phyloP scores from a whole-genome alignment of 2,113 vertebrate species.

The Coryphaenoides rupestris region DNA sequence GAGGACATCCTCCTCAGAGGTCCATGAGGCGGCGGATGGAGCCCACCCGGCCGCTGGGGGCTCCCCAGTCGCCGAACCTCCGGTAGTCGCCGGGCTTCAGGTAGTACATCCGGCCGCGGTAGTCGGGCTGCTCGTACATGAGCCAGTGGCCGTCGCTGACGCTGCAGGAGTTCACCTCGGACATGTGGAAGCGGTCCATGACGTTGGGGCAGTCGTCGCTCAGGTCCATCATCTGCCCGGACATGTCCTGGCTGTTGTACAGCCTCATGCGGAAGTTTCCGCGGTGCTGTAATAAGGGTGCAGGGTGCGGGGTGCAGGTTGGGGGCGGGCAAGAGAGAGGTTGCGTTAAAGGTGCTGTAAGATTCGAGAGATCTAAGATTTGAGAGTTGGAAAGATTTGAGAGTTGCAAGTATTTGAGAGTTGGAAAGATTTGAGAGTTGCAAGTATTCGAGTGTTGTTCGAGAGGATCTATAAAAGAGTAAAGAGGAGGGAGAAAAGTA shows the following conservation, averaged over 20 bases:
- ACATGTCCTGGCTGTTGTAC: conserved; percentile 46
- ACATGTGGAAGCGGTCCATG: conserved; percentile 37
- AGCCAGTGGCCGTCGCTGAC: conserved; percentile 52
- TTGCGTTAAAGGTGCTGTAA: too few species aligned
- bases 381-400: too few species aligned
- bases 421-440: too few species aligned
- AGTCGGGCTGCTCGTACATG: conserved; percentile 36
- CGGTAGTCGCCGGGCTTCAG: conserved; percentile 15
- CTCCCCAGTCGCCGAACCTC: conserved; percentile 18
- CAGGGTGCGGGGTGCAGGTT: too few species aligned
- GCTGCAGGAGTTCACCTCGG: conserved; percentile 44
- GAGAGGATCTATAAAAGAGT: too few species aligned
- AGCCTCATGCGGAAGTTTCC: conserved; percentile 8
- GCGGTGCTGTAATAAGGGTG: conserved; percentile 3
- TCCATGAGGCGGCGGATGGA: conserved; percentile 25
- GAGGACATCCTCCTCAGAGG: conserved; percentile 23
- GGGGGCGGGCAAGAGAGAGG: too few species aligned
- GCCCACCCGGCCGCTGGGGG: conserved; percentile 8
- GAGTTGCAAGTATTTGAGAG: too few species aligned
- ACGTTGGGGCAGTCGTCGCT: conserved; percentile 48
- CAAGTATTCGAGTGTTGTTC: too few species aligned
- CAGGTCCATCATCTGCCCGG: conserved; percentile 54
- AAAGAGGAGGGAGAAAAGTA: too few species aligned
- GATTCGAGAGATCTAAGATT: too few species aligned
- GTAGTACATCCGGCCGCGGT: conserved; percentile 20